phyloP scores from a whole-genome alignment of 2,888 invertebrate species.

The Carpatolechia fugitivella region DNA sequence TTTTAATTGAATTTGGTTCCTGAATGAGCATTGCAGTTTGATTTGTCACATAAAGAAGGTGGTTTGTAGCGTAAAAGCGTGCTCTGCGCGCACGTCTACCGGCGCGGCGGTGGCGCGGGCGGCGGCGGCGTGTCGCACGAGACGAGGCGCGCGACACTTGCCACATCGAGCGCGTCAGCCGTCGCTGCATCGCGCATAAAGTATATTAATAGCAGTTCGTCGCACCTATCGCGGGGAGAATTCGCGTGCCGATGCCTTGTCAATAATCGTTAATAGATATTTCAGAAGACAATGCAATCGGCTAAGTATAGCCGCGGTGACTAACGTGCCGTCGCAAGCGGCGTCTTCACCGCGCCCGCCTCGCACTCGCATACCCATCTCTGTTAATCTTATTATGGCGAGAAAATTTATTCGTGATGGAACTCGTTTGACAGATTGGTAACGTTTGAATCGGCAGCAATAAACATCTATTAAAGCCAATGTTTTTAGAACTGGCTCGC shows the following conservation, averaged over 20 bases:
- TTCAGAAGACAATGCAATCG: constrained; percentile 78
- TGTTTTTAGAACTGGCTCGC: constrained; percentile 19
- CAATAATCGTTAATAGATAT: constrained; percentile 80
- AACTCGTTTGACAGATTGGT: constrained; percentile 64
- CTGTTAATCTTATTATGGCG: constrained; percentile 75
- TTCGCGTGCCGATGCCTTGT: constrained; percentile 78
- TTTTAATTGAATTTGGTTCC: neutral
- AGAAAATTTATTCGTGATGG: constrained; percentile 70
- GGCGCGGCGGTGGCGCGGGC: constrained; percentile 24
- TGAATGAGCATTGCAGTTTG: neutral
- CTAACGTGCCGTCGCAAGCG: constrained; percentile 62
- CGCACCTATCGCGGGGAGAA: constrained; percentile 73
- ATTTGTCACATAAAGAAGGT: neutral
- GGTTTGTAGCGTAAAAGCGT: neutral
- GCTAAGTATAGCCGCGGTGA: constrained; percentile 73
- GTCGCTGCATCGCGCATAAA: constrained; percentile 59
- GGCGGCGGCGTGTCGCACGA: neutral
- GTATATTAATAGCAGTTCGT: constrained; percentile 77
- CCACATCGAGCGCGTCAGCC: constrained; percentile 20
- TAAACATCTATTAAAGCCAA: constrained; percentile 21
- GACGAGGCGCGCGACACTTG: constrained; percentile 11
- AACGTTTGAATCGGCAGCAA: constrained; percentile 48
- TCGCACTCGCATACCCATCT: constrained; percentile 51
- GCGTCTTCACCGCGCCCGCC: constrained; percentile 23
- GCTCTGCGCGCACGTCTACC: neutral